A percentile compares a stretch with the other conserved stretches of the same genome.
These are phyloP conservation scores for Chionomys nivalis DNA, from an alignment of 2,113 vertebrate species.

Conservation along the genomic window DNA sequence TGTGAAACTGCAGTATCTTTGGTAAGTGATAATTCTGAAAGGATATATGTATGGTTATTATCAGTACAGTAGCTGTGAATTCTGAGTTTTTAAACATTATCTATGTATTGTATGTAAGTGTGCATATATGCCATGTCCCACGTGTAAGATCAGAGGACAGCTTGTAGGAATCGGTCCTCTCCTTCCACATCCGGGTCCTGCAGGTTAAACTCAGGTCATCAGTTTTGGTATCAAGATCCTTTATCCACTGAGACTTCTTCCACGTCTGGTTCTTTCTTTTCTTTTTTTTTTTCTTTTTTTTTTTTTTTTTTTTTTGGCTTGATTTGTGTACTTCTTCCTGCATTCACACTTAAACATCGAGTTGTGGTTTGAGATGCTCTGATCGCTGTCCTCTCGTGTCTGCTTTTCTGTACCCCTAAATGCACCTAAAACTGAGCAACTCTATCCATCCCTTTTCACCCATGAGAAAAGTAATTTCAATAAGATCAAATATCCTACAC, in stretches of 20 bases:
- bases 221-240: too few species aligned
- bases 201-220: neutral
- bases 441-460: neutral
- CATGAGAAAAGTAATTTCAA: slow-evolving; percentile 22
- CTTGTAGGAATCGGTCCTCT: neutral
- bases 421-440: neutral
- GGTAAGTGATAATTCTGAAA: neutral
- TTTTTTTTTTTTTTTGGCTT: neutral
- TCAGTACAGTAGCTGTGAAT: neutral
- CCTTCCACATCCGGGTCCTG: neutral
- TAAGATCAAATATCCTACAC: neutral
- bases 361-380: neutral
- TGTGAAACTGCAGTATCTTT: neutral
- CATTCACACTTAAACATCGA: neutral
- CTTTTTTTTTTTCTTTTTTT: neutral
- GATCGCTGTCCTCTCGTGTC: neutral
- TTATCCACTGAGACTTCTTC: neutral
- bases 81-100: too few species aligned
- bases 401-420: neutral
- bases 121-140: too few species aligned
- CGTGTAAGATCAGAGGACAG: neutral
- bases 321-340: too few species aligned
- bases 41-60: neutral
- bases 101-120: neutral
- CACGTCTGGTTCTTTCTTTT: neutral